Base-by-base conservation (phyloP, 2,797 vertebrate genomes). In the Agapornis canus region DNA sequence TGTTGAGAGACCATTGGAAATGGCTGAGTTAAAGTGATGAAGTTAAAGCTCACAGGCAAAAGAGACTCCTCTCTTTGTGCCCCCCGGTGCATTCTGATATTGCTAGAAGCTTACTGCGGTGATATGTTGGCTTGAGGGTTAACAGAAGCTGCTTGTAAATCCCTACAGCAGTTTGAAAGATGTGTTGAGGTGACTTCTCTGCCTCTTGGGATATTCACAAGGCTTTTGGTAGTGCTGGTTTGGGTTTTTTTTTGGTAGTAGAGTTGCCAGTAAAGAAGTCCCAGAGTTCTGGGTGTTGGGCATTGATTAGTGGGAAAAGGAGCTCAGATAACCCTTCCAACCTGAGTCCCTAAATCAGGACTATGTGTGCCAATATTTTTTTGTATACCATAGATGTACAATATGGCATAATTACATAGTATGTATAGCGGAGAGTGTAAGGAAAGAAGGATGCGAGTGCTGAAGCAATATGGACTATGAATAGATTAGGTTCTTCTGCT, bases 401-500 rank as follows among this genome's bases (percentile, higher is more conserved):
- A 8, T 10, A 60, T 42, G 63, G 51, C 39, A 6, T 87, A 70
- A 61, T 69, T 77, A 66, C 82, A 27, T 42, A 57, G 94, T 66
- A 73, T 21, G 25, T 20, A 60, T 47, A 54, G 81, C 77, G 70
- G n/a, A 42, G 79, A 66, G 54, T 40, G 25, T 54, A 73, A 78
- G 69, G 60, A 26, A 85, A 82, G 89, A 84, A 82, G 76, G 54
- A 75, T 79, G 61, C 31, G 64, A 84, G 51, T 54, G 59, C 72
- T 78, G 64, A 32, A 94, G 76, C 82, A 75, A 77, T 75, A 61
- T 39, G 87, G 51, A 60, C 89, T 61, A 54, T 76, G 66, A 94
- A 93, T 86, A 96, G 86, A 86, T 95, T 21, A 82, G 59, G 35
- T 49, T 87, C 22, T 82, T 88, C 79, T 84, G 22, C 37, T 94